Percentiles rank a stretch among this genome's conserved stretches.
phyloP scores from a whole-genome alignment of 1,140 invertebrate species.

The Vanessa tameamea region DNA sequence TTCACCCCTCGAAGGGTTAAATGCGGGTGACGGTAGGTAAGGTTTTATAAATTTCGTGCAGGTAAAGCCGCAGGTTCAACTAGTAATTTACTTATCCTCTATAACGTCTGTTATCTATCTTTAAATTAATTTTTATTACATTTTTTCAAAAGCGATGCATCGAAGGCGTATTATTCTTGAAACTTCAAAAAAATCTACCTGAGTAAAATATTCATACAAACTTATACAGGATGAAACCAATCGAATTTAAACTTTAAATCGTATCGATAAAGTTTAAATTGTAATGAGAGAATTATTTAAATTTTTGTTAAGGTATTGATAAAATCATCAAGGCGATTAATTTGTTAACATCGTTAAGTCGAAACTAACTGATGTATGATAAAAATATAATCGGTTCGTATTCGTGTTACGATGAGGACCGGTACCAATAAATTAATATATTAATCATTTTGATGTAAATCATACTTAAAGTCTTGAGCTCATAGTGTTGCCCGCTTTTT shows the following conservation, averaged over 20 bases:
- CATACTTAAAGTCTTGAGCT: not conserved
- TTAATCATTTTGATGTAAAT: conserved; percentile 4
- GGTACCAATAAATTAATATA: not conserved
- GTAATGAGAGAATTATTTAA: not conserved
- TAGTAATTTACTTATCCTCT: too few relatives aligned
- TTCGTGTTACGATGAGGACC: not conserved
- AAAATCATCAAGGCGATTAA: conserved; percentile 19
- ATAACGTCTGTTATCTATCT: too few relatives aligned
- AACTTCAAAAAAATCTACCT: conserved; percentile 18
- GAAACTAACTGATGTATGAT: conserved; percentile 1
- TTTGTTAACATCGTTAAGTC: conserved; percentile 24
- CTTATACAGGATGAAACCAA: not conserved
- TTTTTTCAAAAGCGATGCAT: not conserved
- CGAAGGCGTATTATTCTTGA: conserved; percentile 21
- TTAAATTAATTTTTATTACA: not conserved
- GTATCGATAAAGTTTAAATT: not conserved
- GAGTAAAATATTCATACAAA: conserved; percentile 6
- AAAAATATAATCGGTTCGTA: not conserved
- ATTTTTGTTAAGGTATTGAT: conserved; percentile 6
- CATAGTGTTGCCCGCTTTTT: not conserved
- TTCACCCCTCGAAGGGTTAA: too few relatives aligned
- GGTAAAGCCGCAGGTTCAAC: too few relatives aligned
- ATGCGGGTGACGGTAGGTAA: too few relatives aligned
- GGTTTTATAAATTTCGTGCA: too few relatives aligned
- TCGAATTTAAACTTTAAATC: not conserved